Evolutionary conservation across 2,888 invertebrate genomes (phyloP), one percentile per base, ranked within the genome.

Genomic region (Rhogogaster chlorosoma): DNA sequence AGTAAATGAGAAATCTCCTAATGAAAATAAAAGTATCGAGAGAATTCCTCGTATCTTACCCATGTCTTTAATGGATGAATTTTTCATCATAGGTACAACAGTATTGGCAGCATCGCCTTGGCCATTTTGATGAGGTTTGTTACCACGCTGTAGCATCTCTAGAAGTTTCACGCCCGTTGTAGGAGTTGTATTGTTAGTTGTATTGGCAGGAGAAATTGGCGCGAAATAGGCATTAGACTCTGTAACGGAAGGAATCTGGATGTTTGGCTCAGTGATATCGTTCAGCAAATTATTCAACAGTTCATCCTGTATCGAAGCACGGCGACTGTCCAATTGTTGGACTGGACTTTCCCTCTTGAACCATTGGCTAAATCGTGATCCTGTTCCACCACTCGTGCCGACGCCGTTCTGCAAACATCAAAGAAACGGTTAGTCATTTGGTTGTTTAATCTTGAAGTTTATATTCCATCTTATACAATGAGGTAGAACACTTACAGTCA

Each of bases 361-460:
- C 97, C 97, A 97, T 87, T 96, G 96, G 91, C 96, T 97, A 93
- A 97, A 97, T 32, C 97, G 94, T 32, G 97, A 97, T 87, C 96
- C 95, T 75, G 94, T 92, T 36, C 93, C 93, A 57, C 93, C 93
- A 70, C 94, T 94, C 32, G 95, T 94, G 77, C 95, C 94, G 75
- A 95, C 94, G 53, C 96, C 97, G 92, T 97, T 96, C 96, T 96
- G 9, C n/a, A 88, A 9, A 91, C 90, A 86, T 88, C 87, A 87
- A 87, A 85, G 67, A 78, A 80, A 84, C 83, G 49, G 49, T 83
- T 29, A 85, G 32, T 75, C 9, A 84, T 61, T 61, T 67, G n/a
- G 7, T 67, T 32, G 29, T 29, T 75, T 1, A 42, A 42, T 73
- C 18, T 26, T 7, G 3, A 12, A 10, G 22, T 77, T 32, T 61